Evolutionary conservation across 2,888 invertebrate species (phyloP), one percentile per base, ranked within the genome.

Genomic region (Chironomus tentans): DNA sequence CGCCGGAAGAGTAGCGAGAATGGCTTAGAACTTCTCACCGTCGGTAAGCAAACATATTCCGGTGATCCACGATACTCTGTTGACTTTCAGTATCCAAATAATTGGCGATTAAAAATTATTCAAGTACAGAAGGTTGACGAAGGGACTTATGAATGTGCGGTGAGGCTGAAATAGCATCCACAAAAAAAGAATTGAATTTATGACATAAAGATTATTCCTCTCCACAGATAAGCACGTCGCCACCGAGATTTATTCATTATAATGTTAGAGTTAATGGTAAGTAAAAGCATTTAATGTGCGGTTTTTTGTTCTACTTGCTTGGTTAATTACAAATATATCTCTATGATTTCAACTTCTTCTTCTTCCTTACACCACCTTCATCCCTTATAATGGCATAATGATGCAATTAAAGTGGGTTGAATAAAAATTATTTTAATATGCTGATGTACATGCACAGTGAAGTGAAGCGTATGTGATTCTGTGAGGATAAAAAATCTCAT

Each of bases 41-140:
- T 91, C 69, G 89, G 90, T 61, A 84, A 87, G 78, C 88, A 88
- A 77, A 89, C 90, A 12, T 90, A 91, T 78, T 89, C 89, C 22
- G 88, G 90, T 47, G 90, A 90, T 81, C 83, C 86, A 56, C 87
- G 88, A 83, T 88, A 84, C 71, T 83, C 85, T 77, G 84, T 86
- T 80, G 85, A 86, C 80, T 87, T 87, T 80, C 86, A 87, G 80
- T 86, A 87, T 80, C 86, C 87, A 38, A 87, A 86, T 80, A 87
- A 87, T 81, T 87, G 87, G 87, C 84, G 86, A 71, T 83, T 87
- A 78, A 85, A 86, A 81, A 86, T 87, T 76, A 81, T 82, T 76
- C 85, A 84, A 78, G 84, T 85, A 1, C 84, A 83, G 77, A 84
- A 85, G 78, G 83, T 84, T 77, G 87, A 87, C 80, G 85, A 86